phyloP scores from a whole-genome alignment of 2,888 invertebrate species.

The Plemyria rubiginata region DNA sequence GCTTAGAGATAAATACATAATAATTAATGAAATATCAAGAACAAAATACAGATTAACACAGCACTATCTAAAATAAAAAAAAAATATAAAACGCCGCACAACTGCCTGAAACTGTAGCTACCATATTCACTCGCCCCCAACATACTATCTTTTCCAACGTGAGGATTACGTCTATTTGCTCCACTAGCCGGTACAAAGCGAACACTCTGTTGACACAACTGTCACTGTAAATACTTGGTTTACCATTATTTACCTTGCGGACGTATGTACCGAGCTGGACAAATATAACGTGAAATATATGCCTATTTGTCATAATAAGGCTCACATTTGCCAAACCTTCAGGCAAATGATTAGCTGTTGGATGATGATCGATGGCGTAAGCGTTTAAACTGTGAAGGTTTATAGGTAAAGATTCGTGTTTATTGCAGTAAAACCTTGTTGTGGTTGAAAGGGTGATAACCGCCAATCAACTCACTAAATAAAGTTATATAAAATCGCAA shows the following conservation, averaged over 20 bases:
- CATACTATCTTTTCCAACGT: slow-evolving; percentile 48
- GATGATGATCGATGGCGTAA: not conserved
- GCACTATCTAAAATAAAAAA: too few species aligned
- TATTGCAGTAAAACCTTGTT: too few species aligned
- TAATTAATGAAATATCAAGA: too few species aligned
- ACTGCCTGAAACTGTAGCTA: not conserved
- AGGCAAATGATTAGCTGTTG: not conserved
- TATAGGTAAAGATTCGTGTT: not conserved
- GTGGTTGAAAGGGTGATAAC: too few species aligned
- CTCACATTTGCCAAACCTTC: not conserved
- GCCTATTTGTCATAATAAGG: not conserved
- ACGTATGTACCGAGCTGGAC: slow-evolving; percentile 53
- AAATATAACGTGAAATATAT: not conserved
- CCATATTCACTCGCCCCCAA: slow-evolving; percentile 9
- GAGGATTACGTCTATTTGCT: slow-evolving; percentile 75
- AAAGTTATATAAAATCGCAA: too few species aligned
- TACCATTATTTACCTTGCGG: slow-evolving; percentile 76
- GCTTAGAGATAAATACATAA: too few species aligned
- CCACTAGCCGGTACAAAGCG: slow-evolving; percentile 73
- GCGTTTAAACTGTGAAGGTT: not conserved
- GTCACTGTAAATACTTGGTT: slow-evolving; percentile 77
- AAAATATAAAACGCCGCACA: too few species aligned
- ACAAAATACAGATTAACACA: too few species aligned
- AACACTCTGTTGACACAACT: slow-evolving; percentile 78
- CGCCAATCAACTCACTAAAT: too few species aligned